Percentiles rank a stretch among this genome's conserved stretches.
These are phyloP conservation scores for Macquaria ambigua DNA, from an alignment of 2,113 vertebrate genomes.

Conservation along the genomic window DNA sequence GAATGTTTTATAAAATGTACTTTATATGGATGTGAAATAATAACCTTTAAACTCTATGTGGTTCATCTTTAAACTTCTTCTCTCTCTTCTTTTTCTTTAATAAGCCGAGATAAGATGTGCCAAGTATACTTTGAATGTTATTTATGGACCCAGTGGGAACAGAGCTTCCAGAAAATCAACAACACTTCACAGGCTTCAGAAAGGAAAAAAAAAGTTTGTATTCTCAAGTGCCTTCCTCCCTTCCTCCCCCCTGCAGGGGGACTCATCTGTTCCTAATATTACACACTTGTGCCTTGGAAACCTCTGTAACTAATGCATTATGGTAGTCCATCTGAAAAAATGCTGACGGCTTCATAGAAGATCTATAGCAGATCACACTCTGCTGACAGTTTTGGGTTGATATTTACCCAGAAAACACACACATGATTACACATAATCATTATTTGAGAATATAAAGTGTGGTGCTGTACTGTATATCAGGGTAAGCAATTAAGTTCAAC, in stretches of 20 bases:
- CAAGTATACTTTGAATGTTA: conserved; percentile 63
- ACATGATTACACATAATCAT: conserved; percentile 2
- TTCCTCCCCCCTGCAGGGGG: conserved; percentile 62
- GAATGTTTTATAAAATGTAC: conserved; percentile 31
- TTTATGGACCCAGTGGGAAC: conserved; percentile 71
- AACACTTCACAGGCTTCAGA: conserved; percentile 66
- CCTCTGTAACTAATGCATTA: conserved; percentile 83
- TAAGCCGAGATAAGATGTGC: conserved; percentile 60
- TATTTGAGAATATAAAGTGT: background rate
- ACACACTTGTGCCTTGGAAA: conserved; percentile 80
- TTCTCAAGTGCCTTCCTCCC: conserved; percentile 62
- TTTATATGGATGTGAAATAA: conserved; percentile 25
- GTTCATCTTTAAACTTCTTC: conserved; percentile 39
- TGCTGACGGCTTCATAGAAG: conserved; percentile 65
- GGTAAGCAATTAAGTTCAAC: background rate
- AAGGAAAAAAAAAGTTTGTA: conserved; percentile 15
- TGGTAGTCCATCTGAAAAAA: conserved; percentile 73
- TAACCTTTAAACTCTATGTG: conserved; percentile 16
- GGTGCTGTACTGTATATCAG: background rate
- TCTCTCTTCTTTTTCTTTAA: conserved; percentile 44
- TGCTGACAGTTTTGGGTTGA: conserved; percentile 58
- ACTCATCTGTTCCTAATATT: conserved; percentile 87
- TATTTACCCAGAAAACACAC: conserved; percentile 27
- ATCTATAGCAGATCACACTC: conserved; percentile 48
- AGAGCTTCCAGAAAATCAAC: conserved; percentile 71